phyloP scores from a whole-genome alignment of 2,113 vertebrate species.

The Oryzias curvinotus region DNA sequence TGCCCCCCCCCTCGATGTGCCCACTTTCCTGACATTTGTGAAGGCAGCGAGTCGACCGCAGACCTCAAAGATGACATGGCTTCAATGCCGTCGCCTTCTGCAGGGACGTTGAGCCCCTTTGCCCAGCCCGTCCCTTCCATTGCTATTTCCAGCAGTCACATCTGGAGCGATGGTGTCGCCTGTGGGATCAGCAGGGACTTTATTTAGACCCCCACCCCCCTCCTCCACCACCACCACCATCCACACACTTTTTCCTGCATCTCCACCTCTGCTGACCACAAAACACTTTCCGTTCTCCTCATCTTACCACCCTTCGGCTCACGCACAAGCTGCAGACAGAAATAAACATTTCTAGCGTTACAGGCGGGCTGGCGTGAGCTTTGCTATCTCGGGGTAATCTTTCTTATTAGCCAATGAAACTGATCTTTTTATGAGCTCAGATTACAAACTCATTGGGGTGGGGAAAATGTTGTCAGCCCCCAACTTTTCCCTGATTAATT shows the following conservation, averaged over 20 bases:
- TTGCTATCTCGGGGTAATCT: conserved; percentile 36
- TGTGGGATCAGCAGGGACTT: conserved; percentile 58
- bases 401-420: conserved; percentile 26
- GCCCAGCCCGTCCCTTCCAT: conserved; percentile 14
- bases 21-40: conserved; percentile 31
- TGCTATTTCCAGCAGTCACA: conserved; percentile 58
- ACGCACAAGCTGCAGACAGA: conserved; percentile 29
- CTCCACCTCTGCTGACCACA: conserved; percentile 48
- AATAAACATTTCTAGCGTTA: conserved; percentile 47
- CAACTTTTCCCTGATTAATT: conserved; percentile 18
- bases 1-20: conserved; percentile 7
- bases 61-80: conserved; percentile 6
- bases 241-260: conserved; percentile 7
- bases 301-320: conserved; percentile 26
- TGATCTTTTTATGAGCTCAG: conserved; percentile 20
- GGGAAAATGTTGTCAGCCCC: conserved; percentile 6
- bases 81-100: neutral
- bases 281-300: conserved; percentile 50
- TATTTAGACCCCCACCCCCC: conserved; percentile 61
- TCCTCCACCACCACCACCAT: neutral
- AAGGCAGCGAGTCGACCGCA: conserved; percentile 14
- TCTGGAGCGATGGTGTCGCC: conserved; percentile 52
- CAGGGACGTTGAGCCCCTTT: neutral
- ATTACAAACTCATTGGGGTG: conserved; percentile 3
- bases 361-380: conserved; percentile 17